A percentile compares a stretch with the other conserved stretches of the same genome.
These are phyloP conservation scores for Sarcophaga peregrina DNA, from an alignment of 1,140 invertebrate species.

Conservation along the genomic window DNA sequence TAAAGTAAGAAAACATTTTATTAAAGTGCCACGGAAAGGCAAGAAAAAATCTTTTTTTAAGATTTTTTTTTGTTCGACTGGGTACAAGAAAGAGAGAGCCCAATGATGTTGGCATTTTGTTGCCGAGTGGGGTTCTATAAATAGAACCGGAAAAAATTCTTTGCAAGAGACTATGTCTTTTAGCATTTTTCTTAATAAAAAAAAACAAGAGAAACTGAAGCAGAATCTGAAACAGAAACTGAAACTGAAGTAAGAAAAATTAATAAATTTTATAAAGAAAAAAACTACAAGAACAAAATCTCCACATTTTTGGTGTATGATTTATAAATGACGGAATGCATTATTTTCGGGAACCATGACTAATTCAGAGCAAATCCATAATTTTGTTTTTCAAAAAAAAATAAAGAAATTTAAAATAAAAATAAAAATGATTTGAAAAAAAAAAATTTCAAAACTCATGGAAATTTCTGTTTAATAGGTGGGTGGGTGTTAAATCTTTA, in stretches of 20 bases:
- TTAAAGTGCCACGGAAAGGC: too few species aligned
- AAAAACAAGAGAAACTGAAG: background rate
- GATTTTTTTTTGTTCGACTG: too few species aligned
- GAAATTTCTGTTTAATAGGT: background rate
- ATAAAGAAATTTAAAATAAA: background rate
- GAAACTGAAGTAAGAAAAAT: background rate
- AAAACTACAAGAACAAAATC: background rate
- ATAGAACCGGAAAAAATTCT: constrained; percentile 38
- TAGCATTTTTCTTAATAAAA: background rate
- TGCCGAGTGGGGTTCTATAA: background rate
- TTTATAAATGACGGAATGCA: constrained; percentile 12
- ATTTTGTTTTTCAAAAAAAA: background rate
- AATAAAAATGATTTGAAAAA: background rate
- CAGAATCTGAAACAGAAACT: background rate
- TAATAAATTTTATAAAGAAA: background rate
- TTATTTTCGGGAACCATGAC: background rate
- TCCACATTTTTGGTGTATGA: too few species aligned
- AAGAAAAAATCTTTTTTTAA: too few species aligned
- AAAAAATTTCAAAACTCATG: background rate
- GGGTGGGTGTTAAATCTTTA: background rate
- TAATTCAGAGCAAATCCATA: background rate
- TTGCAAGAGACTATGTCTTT: constrained; percentile 16
- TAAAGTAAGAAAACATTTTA: too few species aligned
- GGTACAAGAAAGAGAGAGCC: too few species aligned
- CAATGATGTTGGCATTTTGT: too few species aligned